Conservation (phyloP, 2,113 vertebrate species). For the Columba livia region DNA sequence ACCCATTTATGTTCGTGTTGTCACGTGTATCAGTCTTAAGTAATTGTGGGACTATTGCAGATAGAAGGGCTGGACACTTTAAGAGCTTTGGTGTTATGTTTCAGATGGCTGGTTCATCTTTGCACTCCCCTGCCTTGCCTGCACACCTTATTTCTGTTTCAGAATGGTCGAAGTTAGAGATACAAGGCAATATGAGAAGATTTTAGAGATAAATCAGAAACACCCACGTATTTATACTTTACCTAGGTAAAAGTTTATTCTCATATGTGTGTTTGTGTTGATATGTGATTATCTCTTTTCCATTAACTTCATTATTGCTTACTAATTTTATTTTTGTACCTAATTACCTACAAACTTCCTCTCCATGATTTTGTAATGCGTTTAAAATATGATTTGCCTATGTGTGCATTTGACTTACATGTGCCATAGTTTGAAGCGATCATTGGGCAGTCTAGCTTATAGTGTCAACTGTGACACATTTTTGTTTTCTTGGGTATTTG, state of each 20-base stretch:
- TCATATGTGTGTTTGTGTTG: background rate
- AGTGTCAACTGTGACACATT: background rate
- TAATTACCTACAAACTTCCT: background rate
- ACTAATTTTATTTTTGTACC: background rate
- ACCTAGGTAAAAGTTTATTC: background rate
- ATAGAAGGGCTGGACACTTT: background rate
- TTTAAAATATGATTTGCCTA: background rate
- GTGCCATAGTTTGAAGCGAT: accelerated
- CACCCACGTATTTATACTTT: background rate
- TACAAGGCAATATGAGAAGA: background rate
- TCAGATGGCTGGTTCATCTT: background rate
- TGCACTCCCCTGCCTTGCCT: background rate
- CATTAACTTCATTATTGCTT: background rate
- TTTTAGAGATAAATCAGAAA: background rate
- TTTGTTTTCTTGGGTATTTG: background rate
- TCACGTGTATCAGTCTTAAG: accelerated
- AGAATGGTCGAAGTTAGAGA: background rate
- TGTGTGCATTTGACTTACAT: background rate
- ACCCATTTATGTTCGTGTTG: background rate
- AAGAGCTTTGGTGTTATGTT: background rate
- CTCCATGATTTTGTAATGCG: accelerated
- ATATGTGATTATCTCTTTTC: accelerated
- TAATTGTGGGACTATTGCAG: background rate
- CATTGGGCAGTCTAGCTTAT: accelerated
- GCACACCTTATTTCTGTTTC: background rate